Base-by-base conservation (phyloP, 2,888 invertebrate species). In the Eulithis prunata region DNA sequence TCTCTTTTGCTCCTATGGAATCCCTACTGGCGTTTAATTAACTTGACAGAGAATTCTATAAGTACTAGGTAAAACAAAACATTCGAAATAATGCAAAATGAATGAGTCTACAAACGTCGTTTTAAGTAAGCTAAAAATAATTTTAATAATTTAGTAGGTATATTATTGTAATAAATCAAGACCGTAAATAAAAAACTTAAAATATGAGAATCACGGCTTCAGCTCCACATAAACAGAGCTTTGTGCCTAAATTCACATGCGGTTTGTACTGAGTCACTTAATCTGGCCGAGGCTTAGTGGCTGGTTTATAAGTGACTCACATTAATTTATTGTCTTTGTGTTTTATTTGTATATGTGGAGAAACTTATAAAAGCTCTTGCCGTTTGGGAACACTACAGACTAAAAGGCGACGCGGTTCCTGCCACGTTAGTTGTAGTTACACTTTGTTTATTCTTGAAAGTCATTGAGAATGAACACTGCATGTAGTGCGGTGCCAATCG, bases 241-340 rank as follows among this genome's bases (percentile, higher is more conserved):
- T 77, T 78, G 75, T 78, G 75, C 71, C 77, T 81, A 80, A 80
- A 83, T 82, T 85, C 81, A 75, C 82, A 78, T 83, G 85, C 81
- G 86, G 86, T 85, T 83, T 80, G 78, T 73, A 73, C 73, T 70
- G 75, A 81, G 80, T 76, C 78, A 75, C 78, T 78, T 86, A 87
- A 88, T 86, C 86, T 83, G 80, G 78, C 73, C 69, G 72, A 78
- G 78, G 83, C 83, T 87, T 83, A 86, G 81, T 80, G 82, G 75
- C 74, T 82, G 79, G 80, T 81, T 75, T 75, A 71, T 77, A 77
- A n/a, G 75, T 78, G 78, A 78, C 78, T 84, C 79, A 77, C 80
- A 84, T 86, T 86, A 85, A 87, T 87, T 86, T 87, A 88, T 84
- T 84, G 85, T 84, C 85, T 87, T 82, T 86, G 83, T 83, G 81